phyloP scores from a whole-genome alignment of 2,888 invertebrate genomes.

The Agapetus fuscipes region DNA sequence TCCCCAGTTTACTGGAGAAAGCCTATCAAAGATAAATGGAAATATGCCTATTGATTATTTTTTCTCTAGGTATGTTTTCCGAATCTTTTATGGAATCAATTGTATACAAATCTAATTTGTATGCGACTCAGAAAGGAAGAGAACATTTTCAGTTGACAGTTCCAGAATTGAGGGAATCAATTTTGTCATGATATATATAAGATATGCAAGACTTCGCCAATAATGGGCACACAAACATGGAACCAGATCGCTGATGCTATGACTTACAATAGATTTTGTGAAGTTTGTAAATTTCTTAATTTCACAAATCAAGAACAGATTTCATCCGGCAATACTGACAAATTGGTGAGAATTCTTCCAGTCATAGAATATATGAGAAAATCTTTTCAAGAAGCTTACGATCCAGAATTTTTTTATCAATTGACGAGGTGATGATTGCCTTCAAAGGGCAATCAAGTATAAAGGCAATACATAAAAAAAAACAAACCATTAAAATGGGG shows the following conservation, averaged over 20 bases:
- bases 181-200: conserved; percentile 1
- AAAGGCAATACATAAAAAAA: conserved; percentile 25
- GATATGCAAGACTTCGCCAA: conserved; percentile 2
- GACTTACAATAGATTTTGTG: conserved; percentile 4
- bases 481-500: conserved; percentile 25
- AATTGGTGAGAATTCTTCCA: conserved; percentile 5
- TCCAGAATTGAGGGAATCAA: not conserved
- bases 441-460: conserved; percentile 24
- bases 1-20: conserved; percentile 3
- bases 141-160: conserved; percentile 4
- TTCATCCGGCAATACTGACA: conserved; percentile 1
- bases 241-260: conserved; percentile 5
- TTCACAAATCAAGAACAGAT: conserved; percentile 4
- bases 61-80: conserved; percentile 2
- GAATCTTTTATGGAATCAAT: conserved; percentile 1
- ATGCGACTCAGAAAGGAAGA: conserved; percentile 3
- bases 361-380: conserved; percentile 1
- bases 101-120: conserved; percentile 2
- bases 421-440: conserved; percentile 26
- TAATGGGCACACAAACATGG: conserved; percentile 4
- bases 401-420: conserved; percentile 1
- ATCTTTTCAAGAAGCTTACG: conserved; percentile 1
- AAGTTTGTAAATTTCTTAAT: conserved; percentile 3
- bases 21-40: conserved; percentile 3
- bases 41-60: conserved; percentile 5